These are phyloP conservation scores for Oryzias curvinotus DNA, from an alignment of 2,113 vertebrate species.

Conservation along the genomic window DNA sequence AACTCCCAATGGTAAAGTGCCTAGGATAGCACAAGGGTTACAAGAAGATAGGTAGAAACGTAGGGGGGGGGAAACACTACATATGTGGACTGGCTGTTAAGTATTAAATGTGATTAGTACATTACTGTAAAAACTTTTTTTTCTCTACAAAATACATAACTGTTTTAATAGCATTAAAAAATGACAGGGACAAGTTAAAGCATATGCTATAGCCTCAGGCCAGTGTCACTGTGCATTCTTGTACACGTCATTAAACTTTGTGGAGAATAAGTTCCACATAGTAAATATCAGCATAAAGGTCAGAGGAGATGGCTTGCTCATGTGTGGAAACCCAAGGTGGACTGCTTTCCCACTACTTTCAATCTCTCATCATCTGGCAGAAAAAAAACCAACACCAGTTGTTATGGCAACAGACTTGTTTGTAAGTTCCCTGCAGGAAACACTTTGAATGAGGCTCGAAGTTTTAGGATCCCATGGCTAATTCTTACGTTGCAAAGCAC, in stretches of 20 bases:
- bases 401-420: conserved; percentile 67
- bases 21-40: too few relatives aligned
- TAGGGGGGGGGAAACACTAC: not conserved
- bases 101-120: not conserved
- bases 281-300: conserved; percentile 47
- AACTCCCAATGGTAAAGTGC: too few relatives aligned
- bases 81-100: not conserved
- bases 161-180: not conserved
- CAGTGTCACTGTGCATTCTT: conserved; percentile 3
- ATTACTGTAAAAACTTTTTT: not conserved
- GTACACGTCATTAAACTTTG: conserved; percentile 3
- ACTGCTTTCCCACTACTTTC: conserved; percentile 49
- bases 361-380: conserved; percentile 34
- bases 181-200: not conserved
- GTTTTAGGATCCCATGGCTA: conserved; percentile 22
- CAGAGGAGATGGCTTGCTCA: conserved; percentile 55
- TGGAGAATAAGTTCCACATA: conserved; percentile 24
- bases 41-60: too few relatives aligned
- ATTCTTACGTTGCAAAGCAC: conserved; percentile 34
- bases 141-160: too few relatives aligned
- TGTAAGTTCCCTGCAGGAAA: conserved; percentile 58
- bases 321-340: conserved; percentile 42
- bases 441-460: conserved; percentile 21
- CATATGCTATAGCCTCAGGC: not conserved
- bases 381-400: conserved; percentile 53